phyloP scores from a whole-genome alignment of 2,113 vertebrate genomes.

The Petromus typicus region DNA sequence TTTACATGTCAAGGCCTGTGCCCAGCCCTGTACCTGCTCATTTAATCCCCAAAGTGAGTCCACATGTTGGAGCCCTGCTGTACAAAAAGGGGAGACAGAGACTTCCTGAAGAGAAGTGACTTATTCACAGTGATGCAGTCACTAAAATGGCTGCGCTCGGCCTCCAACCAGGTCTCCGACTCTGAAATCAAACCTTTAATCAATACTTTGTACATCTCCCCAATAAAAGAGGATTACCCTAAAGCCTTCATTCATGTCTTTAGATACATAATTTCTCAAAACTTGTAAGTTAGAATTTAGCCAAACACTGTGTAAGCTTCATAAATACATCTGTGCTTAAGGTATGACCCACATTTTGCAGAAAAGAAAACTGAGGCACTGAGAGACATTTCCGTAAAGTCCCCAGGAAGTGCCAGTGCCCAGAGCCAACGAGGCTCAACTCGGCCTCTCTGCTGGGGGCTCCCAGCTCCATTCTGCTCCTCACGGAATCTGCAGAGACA shows the following conservation, averaged over 20 bases:
- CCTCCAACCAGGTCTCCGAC: background rate
- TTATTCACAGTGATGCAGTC: background rate
- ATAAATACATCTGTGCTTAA: background rate
- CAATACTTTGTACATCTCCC: background rate
- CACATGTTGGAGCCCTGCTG: too few relatives aligned
- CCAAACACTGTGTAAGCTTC: background rate
- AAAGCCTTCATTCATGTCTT: background rate
- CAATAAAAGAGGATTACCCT: background rate
- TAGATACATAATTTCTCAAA: background rate
- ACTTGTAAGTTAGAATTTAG: background rate
- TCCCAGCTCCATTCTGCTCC: background rate
- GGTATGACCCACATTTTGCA: background rate
- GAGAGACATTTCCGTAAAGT: background rate
- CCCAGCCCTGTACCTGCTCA: too few relatives aligned
- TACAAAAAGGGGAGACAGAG: background rate
- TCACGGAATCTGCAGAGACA: background rate
- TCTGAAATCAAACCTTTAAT: background rate
- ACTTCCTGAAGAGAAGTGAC: background rate
- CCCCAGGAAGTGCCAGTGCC: background rate
- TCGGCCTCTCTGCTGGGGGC: background rate
- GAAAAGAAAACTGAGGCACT: background rate
- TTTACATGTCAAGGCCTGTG: background rate
- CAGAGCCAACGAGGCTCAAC: background rate
- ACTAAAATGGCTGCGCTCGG: background rate
- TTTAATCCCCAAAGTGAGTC: background rate